Evolutionary conservation across 1,140 invertebrate species (phyloP).

Genomic region (Saxidomus purpurata): DNA sequence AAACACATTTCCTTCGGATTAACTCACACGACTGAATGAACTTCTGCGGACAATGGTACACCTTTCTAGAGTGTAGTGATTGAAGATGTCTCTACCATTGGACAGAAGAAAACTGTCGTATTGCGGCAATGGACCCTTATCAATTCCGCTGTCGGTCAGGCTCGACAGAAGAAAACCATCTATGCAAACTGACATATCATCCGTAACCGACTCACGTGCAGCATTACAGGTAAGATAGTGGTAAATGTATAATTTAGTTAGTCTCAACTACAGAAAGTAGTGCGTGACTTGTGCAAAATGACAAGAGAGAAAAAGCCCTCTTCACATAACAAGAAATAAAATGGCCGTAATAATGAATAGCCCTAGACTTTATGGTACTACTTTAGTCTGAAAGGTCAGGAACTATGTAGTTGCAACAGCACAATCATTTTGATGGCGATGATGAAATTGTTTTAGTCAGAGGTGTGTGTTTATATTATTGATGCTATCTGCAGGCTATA

Average conservation of each 20-base stretch:
- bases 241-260: not conserved
- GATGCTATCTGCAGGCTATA: not conserved
- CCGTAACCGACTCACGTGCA: not conserved
- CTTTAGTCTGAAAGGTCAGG: not conserved
- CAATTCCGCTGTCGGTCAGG: not conserved
- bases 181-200: not conserved
- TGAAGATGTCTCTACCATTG: not conserved
- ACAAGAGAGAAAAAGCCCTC: too few relatives aligned
- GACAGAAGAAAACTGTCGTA: constrained; percentile 5
- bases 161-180: not conserved
- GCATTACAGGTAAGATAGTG: not conserved
- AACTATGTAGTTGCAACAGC: not conserved
- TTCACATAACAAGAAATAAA: too few relatives aligned
- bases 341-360: too few relatives aligned
- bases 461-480: not conserved
- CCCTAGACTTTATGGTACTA: too few relatives aligned
- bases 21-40: too few relatives aligned
- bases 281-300: not conserved
- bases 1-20: too few relatives aligned
- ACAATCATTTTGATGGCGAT: not conserved
- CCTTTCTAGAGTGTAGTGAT: not conserved
- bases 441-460: not conserved
- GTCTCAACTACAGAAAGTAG: not conserved
- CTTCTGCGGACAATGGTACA: too few relatives aligned
- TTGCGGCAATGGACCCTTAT: not conserved